Conservation (phyloP, 2,888 invertebrate species). For the Colostygia pectinataria region DNA sequence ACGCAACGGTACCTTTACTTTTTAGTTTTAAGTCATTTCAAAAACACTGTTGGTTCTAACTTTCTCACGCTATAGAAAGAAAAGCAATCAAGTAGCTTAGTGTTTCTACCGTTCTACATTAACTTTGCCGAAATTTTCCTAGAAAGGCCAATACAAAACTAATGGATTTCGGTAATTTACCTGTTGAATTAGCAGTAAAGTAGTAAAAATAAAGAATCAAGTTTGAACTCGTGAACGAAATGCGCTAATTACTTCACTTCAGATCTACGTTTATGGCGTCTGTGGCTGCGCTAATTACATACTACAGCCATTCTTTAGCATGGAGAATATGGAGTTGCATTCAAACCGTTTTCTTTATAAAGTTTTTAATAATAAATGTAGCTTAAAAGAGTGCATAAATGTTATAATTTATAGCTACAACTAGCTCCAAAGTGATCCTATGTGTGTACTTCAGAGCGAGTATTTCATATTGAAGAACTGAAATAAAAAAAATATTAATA, state of each 20-base stretch:
- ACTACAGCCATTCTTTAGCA: too few relatives aligned
- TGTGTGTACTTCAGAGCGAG: too few relatives aligned
- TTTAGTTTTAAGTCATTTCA: constrained; percentile 18
- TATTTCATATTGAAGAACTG: too few relatives aligned
- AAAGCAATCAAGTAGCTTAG: background rate
- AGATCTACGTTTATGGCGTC: too few relatives aligned
- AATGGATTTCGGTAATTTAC: constrained; percentile 15
- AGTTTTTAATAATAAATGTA: too few relatives aligned
- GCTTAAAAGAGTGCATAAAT: too few relatives aligned
- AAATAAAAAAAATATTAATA: too few relatives aligned
- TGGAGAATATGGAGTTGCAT: too few relatives aligned
- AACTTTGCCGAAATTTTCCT: constrained; percentile 13
- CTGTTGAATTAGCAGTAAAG: constrained; percentile 7
- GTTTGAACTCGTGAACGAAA: constrained; percentile 2
- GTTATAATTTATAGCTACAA: too few relatives aligned
- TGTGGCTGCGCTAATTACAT: too few relatives aligned
- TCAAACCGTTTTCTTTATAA: too few relatives aligned
- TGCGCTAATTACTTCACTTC: constrained; percentile 14
- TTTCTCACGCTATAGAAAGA: constrained; percentile 12
- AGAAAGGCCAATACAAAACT: constrained; percentile 16
- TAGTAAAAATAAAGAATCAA: constrained; percentile 7
- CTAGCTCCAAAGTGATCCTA: too few relatives aligned
- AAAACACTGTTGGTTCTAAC: background rate
- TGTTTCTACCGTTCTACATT: background rate
- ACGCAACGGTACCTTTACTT: constrained; percentile 10